A percentile compares a stretch with the other conserved stretches of the same genome.
Evolutionary conservation across 2,888 invertebrate species (phyloP).

Genomic region (Mimas tiliae): DNA sequence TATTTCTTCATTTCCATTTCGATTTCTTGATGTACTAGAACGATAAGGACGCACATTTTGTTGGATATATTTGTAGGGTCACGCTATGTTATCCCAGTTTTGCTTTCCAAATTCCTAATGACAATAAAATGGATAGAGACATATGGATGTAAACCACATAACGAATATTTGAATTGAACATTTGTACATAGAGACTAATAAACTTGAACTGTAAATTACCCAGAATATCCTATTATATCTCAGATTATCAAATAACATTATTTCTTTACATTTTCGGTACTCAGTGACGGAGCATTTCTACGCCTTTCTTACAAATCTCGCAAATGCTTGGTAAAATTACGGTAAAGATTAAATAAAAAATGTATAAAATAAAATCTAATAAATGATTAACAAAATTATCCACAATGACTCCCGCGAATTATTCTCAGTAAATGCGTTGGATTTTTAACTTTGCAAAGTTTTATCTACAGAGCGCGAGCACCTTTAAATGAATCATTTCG

Average conservation of each 20-base stretch:
- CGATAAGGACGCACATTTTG: background rate
- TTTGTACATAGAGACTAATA: too few species aligned
- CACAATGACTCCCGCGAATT: background rate
- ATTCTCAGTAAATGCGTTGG: conserved; percentile 27
- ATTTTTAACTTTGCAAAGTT: conserved; percentile 64
- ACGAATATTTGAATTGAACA: too few species aligned
- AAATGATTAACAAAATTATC: conserved; percentile 31
- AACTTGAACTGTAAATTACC: too few species aligned
- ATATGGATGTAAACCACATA: too few species aligned
- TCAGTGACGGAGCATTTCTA: too few species aligned
- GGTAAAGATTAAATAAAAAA: background rate
- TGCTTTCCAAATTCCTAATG: background rate
- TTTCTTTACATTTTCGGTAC: too few species aligned
- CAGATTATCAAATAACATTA: too few species aligned
- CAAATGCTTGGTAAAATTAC: background rate
- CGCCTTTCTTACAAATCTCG: too few species aligned
- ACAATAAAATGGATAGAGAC: too few species aligned
- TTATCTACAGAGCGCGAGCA: conserved; percentile 74
- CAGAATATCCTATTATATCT: too few species aligned
- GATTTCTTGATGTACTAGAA: conserved; percentile 40
- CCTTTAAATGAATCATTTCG: conserved; percentile 82
- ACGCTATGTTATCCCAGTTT: background rate
- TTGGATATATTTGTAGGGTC: background rate
- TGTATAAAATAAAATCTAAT: background rate
- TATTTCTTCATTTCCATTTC: conserved; percentile 74